phyloP scores from a whole-genome alignment of 1,140 invertebrate species.

The Pygmarrhopalites habei region DNA sequence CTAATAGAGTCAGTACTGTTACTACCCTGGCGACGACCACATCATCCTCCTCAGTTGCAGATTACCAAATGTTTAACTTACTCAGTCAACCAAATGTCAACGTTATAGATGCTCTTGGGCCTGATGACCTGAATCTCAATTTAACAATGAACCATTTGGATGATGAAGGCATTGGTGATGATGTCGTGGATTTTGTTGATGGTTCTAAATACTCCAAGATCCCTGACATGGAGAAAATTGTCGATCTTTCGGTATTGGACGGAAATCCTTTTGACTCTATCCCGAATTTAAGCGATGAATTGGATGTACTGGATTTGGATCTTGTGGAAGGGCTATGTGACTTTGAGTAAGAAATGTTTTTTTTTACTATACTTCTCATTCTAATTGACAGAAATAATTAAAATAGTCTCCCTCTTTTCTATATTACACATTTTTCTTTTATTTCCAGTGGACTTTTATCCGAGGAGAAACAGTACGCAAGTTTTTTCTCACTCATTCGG shows the following conservation, averaged over 20 bases:
- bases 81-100: constrained; percentile 10
- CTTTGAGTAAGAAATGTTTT: constrained; percentile 29
- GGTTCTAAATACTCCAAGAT: constrained; percentile 5
- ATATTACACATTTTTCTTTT: not conserved
- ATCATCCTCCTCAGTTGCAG: not conserved
- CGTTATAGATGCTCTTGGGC: constrained; percentile 14
- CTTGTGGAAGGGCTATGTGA: constrained; percentile 35
- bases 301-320: constrained; percentile 35
- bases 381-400: no score
- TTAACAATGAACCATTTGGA: constrained; percentile 22
- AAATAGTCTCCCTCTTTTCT: no score
- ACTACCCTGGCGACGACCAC: not conserved
- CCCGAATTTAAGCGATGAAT: constrained; percentile 38
- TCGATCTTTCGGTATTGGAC: constrained; percentile 31
- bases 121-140: constrained; percentile 21
- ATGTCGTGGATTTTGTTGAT: constrained; percentile 7
- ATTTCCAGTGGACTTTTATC: constrained; percentile 27
- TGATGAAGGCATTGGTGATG: constrained; percentile 13
- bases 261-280: constrained; percentile 39
- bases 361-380: not conserved
- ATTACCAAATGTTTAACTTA: constrained; percentile 12
- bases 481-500: constrained; percentile 71
- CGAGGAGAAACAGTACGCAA: constrained; percentile 49
- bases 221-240: constrained; percentile 33
- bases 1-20: not conserved